A percentile compares a stretch with the other conserved stretches of the same genome.
Conservation (phyloP, 2,797 vertebrate species). For the Pachyuromys duprasi region DNA sequence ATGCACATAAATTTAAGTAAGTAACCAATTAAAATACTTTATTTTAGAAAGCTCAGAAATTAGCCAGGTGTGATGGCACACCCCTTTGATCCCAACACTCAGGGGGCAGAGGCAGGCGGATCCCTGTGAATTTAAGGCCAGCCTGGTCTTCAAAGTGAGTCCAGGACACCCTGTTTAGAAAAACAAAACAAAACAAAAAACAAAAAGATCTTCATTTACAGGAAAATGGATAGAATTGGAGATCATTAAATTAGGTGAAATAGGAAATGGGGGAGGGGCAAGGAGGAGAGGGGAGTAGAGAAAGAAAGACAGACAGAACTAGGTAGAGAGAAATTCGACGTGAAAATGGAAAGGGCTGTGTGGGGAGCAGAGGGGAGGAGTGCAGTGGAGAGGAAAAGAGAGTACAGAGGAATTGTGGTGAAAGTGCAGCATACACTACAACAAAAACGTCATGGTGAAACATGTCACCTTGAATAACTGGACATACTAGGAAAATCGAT, state of each 20-base stretch:
- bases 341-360: background rate
- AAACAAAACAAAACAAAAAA: too few relatives aligned
- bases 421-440: background rate
- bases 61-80: too few relatives aligned
- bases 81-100: too few relatives aligned
- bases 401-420: fast-evolving
- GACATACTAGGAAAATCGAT: background rate
- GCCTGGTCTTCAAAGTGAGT: too few relatives aligned
- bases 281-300: background rate
- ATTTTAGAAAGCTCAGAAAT: background rate
- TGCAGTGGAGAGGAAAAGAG: background rate
- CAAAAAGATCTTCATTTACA: too few relatives aligned
- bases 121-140: too few relatives aligned
- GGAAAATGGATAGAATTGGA: too few relatives aligned
- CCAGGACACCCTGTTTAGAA: too few relatives aligned
- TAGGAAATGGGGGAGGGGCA: background rate
- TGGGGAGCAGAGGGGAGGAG: background rate
- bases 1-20: background rate
- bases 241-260: background rate
- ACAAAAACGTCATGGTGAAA: background rate
- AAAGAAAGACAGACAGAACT: background rate
- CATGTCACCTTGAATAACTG: background rate
- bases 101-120: too few relatives aligned
- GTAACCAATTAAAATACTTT: background rate
- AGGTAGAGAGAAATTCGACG: background rate